Conservation (phyloP, 2,888 invertebrate species). For the Rhagium mordax region DNA sequence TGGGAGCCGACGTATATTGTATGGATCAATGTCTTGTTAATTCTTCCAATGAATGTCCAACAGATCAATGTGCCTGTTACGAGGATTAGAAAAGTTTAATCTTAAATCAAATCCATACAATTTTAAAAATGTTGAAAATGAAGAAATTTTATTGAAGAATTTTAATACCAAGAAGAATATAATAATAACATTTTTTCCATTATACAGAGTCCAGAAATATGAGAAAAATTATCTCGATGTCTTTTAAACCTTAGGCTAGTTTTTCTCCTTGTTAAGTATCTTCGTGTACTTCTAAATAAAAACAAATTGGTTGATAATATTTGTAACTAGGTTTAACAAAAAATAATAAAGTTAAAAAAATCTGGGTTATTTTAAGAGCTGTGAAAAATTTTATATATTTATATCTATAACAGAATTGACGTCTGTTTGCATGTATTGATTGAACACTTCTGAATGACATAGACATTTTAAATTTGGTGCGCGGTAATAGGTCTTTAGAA, state of each 20-base stretch:
- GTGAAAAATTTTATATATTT: no score
- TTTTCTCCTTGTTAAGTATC: neutral
- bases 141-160: no score
- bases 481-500: no score
- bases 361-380: neutral
- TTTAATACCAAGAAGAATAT: neutral
- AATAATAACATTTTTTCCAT: neutral
- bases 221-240: neutral
- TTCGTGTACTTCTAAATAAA: neutral
- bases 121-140: neutral
- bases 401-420: no score
- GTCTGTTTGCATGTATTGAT: no score
- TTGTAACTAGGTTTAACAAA: neutral
- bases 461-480: no score
- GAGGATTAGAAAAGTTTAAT: constrained; percentile 52
- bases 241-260: neutral
- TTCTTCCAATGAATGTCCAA: constrained; percentile 79
- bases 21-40: constrained; percentile 89
- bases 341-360: neutral
- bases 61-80: constrained; percentile 58
- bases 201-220: neutral
- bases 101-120: neutral
- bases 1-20: constrained; percentile 88
- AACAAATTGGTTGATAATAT: neutral
- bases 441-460: no score